Conservation (phyloP, 2,113 vertebrate species). For the Tringa solitaria region DNA sequence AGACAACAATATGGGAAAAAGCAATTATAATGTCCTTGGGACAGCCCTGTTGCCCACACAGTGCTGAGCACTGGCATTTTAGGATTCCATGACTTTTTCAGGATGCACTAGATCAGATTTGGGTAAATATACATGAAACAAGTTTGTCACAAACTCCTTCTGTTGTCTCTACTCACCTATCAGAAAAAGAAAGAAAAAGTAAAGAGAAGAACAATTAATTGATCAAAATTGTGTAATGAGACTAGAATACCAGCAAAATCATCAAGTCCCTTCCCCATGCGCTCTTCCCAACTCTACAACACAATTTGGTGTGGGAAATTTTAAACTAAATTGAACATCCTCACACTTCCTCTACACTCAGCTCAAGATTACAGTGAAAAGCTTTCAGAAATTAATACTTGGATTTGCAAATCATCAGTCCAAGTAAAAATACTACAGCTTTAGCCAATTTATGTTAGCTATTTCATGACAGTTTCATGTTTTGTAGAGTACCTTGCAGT, state of each 20-base stretch:
- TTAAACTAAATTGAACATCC: not conserved
- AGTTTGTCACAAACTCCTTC: not conserved
- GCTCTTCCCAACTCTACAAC: not conserved
- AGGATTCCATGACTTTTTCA: not conserved
- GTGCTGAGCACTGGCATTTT: not conserved
- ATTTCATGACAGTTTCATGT: not conserved
- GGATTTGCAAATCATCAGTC: not conserved
- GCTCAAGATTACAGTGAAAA: not conserved
- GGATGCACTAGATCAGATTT: not conserved
- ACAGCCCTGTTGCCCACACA: not conserved
- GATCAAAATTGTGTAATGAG: not conserved
- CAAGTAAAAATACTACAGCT: not conserved
- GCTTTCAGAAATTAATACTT: not conserved
- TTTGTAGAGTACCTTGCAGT: not conserved
- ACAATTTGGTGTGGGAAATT: not conserved
- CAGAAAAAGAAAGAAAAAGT: not conserved
- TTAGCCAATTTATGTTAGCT: not conserved
- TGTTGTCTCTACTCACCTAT: not conserved
- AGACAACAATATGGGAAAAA: not conserved
- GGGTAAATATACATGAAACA: not conserved
- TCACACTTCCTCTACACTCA: not conserved
- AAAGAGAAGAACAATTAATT: not conserved
- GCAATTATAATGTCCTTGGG: not conserved
- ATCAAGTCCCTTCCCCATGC: not conserved
- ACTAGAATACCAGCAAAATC: not conserved